Conservation (phyloP, 2,888 invertebrate species). For the Drosophila siamana region DNA sequence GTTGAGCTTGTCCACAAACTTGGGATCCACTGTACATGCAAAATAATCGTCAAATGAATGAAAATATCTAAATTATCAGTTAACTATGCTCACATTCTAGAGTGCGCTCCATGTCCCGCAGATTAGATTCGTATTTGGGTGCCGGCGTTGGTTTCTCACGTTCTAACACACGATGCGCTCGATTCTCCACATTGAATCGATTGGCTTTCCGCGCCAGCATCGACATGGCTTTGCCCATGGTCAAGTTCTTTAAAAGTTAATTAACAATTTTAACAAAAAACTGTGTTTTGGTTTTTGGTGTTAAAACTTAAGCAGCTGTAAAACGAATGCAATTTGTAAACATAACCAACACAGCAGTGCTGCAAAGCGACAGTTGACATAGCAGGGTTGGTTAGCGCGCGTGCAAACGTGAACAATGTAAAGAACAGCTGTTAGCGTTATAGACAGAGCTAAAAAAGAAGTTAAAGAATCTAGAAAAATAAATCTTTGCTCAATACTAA, state of each 20-base stretch:
- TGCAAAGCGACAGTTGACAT: constrained; percentile 23
- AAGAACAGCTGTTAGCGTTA: not conserved
- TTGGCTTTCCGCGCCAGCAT: constrained; percentile 87
- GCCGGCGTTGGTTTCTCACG: constrained; percentile 89
- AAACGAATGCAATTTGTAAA: constrained; percentile 51
- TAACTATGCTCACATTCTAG: constrained; percentile 85
- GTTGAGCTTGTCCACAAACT: constrained; percentile 87
- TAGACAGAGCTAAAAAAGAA: not conserved
- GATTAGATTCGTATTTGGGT: constrained; percentile 88
- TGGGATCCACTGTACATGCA: constrained; percentile 86
- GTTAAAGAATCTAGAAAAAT: not conserved
- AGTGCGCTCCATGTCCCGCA: constrained; percentile 88
- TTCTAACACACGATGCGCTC: constrained; percentile 90
- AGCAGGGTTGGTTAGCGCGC: not conserved
- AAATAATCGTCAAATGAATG: not conserved
- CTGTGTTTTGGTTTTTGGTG: not conserved
- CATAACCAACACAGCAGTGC: constrained; percentile 69
- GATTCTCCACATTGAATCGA: constrained; percentile 91
- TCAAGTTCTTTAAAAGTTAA: constrained; percentile 2
- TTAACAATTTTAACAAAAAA: constrained; percentile 38
- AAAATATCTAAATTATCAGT: no score
- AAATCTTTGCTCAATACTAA: no score
- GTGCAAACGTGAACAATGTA: not conserved
- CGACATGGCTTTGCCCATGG: constrained; percentile 90
- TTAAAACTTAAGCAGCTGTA: constrained; percentile 6